Evolutionary conservation across 2,113 vertebrate genomes (phyloP), one percentile per base, ranked within the genome.

Genomic region (Forbesichthys papilliferus): DNA sequence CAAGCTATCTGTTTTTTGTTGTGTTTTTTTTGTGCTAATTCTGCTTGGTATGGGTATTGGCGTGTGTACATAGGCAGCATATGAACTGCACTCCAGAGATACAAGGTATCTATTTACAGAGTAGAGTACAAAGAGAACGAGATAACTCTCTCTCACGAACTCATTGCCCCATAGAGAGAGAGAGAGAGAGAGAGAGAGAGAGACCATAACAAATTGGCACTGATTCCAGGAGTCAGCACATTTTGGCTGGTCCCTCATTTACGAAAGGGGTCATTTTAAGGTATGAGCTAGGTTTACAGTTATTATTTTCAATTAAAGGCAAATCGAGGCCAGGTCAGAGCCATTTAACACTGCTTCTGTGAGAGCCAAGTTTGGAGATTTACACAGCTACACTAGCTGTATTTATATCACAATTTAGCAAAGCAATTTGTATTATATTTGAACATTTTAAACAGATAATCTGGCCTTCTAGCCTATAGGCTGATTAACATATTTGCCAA

Each of bases 161-260:
- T 64, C 71, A 16, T 57, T 1, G 36, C 42, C 70, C 48, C 18
- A 11, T 53, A 53, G 51, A 14, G 51, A 53, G 11, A 53, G 27
- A 27, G 27, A 27, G 27, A 27, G 20, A 27, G 20, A 1, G 27
- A 27, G 27, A 27, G 27, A 27, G 36, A 6, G 36, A 42, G 7
- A 42, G 36, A 42, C 74, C 58, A 55, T 48, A 71, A 58, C 66
- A 82, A 86, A 79, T 85, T 73, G 87, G 87, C 36, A 48, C 60
- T 84, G 81, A 79, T 52, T 60, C 55, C 68, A 74, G 62, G 68
- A 60, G 74, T 80, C 66, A 76, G 67, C 51, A 64, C 66, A 77
- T 78, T 70, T 83, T 79, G 78, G 66, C 71, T 73, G 73, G 79
- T 8, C 69, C 71, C 81, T 75, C 13, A 74, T 71, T 62, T 60